These are phyloP conservation scores for Ophion ventricosus DNA, from an alignment of 2,888 invertebrate genomes.

Conservation along the genomic window DNA sequence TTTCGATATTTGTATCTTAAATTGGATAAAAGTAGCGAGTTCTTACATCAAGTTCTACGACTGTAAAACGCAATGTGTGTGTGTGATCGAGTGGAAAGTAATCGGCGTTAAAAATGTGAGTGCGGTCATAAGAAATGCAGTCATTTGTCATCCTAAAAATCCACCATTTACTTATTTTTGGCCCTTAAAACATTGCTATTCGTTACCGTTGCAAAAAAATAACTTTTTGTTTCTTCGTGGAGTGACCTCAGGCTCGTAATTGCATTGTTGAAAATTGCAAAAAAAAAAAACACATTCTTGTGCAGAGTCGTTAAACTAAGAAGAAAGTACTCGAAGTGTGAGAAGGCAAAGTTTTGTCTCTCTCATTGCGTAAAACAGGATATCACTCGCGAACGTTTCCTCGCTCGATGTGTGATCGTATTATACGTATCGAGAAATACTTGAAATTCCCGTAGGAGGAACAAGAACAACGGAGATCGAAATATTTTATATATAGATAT, in stretches of 20 bases:
- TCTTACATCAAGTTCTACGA: slow-evolving; percentile 2
- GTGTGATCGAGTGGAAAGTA: not conserved
- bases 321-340: not conserved
- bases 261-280: slow-evolving; percentile 19
- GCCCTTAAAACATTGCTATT: slow-evolving; percentile 67
- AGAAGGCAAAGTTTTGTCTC: not conserved
- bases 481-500: slow-evolving; percentile 8
- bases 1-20: slow-evolving; percentile 26
- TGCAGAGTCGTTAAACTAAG: slow-evolving; percentile 2
- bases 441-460: slow-evolving; percentile 27
- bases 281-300: not conserved
- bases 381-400: not conserved
- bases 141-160: slow-evolving; percentile 6
- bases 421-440: slow-evolving; percentile 44
- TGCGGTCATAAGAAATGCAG: slow-evolving; percentile 20
- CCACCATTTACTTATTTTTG: slow-evolving; percentile 58
- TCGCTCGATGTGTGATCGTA: slow-evolving; percentile 1
- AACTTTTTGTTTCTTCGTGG: slow-evolving; percentile 19
- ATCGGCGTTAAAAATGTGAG: slow-evolving; percentile 33
- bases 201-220: slow-evolving; percentile 50
- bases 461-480: slow-evolving; percentile 1
- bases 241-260: slow-evolving; percentile 6
- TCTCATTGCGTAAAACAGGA: slow-evolving; percentile 6
- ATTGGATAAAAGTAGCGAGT: slow-evolving; percentile 47
- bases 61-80: slow-evolving; percentile 15